Conservation (phyloP, 2,888 invertebrate genomes). For the Lapara coniferarum region DNA sequence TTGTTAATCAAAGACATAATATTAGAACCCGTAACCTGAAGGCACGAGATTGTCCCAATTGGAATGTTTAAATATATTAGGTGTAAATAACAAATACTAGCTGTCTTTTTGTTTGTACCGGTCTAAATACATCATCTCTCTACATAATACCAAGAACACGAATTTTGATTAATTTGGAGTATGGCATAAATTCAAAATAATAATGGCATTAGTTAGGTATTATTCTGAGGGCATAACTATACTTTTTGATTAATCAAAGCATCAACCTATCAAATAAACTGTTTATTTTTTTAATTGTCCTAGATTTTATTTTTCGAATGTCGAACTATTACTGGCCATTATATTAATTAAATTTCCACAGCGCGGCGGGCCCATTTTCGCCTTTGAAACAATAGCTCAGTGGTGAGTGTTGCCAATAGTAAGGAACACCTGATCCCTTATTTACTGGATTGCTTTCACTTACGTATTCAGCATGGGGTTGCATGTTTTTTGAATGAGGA, state of each 20-base stretch:
- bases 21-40: no score
- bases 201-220: no score
- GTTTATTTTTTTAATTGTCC: background rate
- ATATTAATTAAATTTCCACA: background rate
- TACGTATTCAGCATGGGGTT: conserved; percentile 60
- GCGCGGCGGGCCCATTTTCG: background rate
- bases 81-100: no score
- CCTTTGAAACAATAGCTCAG: background rate
- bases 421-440: conserved; percentile 60
- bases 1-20: no score
- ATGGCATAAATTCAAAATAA: no score
- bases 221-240: no score
- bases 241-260: background rate
- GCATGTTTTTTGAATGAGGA: conserved; percentile 8
- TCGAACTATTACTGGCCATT: background rate
- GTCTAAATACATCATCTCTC: no score
- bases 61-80: no score
- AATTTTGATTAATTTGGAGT: no score
- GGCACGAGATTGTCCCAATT: no score
- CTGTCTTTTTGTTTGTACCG: no score
- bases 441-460: conserved; percentile 48
- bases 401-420: background rate
- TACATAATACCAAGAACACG: no score
- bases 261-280: background rate
- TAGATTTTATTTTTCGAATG: background rate